Evolutionary conservation across 2,113 vertebrate species (phyloP), one percentile per base, ranked within the genome.

Genomic region (Hipposideros armiger): DNA sequence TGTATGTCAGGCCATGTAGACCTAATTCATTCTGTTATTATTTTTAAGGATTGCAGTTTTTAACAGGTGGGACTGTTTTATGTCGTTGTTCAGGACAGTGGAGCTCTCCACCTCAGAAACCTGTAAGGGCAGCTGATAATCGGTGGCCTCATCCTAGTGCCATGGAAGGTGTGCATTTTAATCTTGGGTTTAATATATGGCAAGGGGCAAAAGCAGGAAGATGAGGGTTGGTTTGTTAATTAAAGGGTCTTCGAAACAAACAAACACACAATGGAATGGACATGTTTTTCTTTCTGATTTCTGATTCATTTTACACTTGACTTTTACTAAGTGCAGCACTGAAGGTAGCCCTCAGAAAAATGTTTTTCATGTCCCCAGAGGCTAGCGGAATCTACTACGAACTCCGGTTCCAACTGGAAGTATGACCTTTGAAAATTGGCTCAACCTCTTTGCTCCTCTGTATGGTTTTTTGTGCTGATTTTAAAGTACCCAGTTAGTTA

Each of bases 371-470:
- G 8, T 67, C 36, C n/a, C 56, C 36, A 30, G 42, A 19, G 7
- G 13, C 32, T 66, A 50, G 47, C 6, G 64, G 7, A 76, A 28
- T 13, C 62, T 11, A 3, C 58, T 24, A 15, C 45, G 58, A 96
- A n/a, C 24, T 94, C 28, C 78, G 32, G 13, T 90, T 89, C 17
- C 6, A 78, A 24, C 1, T 84, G 54, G 11, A 84, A 52, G 6
- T 74, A 24, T 47, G 64, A 74, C 64, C 78, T 15, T 89, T 94
- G 76, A 56, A 54, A 88, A 96, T 56, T 56, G n/a, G 30, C n/a
- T 32, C 11, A 56, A 32, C 2, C 17, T 93, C n/a, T 94, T 62
- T 80, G 14, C 3, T 73, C 10, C 24, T 5, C 8, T 14, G 36
- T 58, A 19, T 36, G 40, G 91, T 28, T 42, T 81, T 62, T 94